Conservation (phyloP, 92 coral and sea anemone genomes). For the Palythoa heliodiscus region DNA sequence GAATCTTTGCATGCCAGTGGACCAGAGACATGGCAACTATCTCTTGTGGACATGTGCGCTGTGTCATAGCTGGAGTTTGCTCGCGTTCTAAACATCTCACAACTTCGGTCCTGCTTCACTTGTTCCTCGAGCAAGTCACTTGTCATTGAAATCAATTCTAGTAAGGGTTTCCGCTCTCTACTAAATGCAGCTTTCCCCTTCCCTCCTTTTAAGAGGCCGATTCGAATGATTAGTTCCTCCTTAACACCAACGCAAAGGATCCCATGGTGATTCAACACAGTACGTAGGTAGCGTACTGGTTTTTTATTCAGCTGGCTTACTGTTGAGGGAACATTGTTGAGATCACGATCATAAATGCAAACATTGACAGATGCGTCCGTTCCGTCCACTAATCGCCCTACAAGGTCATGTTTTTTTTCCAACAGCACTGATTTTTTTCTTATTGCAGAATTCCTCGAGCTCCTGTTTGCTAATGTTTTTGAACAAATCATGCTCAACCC, state of each 20-base stretch:
- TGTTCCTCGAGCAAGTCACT: slow-evolving; percentile 32
- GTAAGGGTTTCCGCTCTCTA: slow-evolving; percentile 46
- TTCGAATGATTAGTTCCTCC: slow-evolving; percentile 44
- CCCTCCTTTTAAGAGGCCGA: slow-evolving; percentile 48
- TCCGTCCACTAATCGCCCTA: slow-evolving; percentile 7
- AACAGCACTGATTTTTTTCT: not conserved
- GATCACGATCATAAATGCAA: slow-evolving; percentile 40
- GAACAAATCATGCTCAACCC: slow-evolving; percentile 16
- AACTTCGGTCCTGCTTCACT: slow-evolving; percentile 29
- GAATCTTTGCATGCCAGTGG: slow-evolving; percentile 12
- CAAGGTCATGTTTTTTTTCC: slow-evolving; percentile 32
- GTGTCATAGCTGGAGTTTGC: slow-evolving; percentile 47
- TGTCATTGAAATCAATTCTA: slow-evolving; percentile 41
- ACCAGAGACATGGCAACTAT: slow-evolving; percentile 20
- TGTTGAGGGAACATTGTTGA: slow-evolving; percentile 42
- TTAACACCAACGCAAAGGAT: slow-evolving; percentile 40
- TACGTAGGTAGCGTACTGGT: slow-evolving; percentile 10
- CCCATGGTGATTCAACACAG: slow-evolving; percentile 47
- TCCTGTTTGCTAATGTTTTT: not conserved
- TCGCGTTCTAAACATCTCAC: slow-evolving; percentile 33
- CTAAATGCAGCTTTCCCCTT: slow-evolving; percentile 48
- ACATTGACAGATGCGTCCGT: not conserved
- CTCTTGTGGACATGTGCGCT: slow-evolving; percentile 38
- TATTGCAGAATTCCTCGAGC: slow-evolving; percentile 12
- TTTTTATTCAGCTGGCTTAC: slow-evolving; percentile 49